phyloP scores from a whole-genome alignment of 2,888 invertebrate genomes.

The Encarsia formosa region DNA sequence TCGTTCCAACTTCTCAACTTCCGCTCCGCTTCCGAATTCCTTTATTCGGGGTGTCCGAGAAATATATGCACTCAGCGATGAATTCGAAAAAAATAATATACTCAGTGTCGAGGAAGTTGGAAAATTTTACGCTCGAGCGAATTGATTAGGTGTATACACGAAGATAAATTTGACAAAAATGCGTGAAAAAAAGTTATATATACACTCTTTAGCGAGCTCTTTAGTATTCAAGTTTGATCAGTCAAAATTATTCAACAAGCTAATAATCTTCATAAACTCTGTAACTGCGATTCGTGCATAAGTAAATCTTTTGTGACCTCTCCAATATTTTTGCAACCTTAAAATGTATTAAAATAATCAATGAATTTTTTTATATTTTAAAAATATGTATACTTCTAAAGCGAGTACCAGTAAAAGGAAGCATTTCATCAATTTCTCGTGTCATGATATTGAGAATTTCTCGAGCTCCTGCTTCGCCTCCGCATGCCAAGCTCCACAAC shows the following conservation, averaged over 20 bases:
- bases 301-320: conserved; percentile 67
- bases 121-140: no score
- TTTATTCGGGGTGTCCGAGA: not conserved
- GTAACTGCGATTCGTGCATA: conserved; percentile 58
- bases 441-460: conserved; percentile 67
- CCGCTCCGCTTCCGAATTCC: not conserved
- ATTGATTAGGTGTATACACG: no score
- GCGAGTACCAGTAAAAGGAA: conserved; percentile 67
- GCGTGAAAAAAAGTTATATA: no score
- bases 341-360: conserved; percentile 34
- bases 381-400: not conserved
- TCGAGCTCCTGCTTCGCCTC: conserved; percentile 74
- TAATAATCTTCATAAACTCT: not conserved
- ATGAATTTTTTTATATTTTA: not conserved
- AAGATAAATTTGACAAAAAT: no score
- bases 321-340: conserved; percentile 63
- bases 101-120: no score
- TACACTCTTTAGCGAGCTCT: no score
- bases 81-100: no score
- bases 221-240: no score
- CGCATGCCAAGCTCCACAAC: conserved; percentile 76
- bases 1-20: not conserved
- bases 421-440: conserved; percentile 70
- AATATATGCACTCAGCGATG: not conserved
- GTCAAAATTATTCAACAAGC: no score